A percentile compares a stretch with the other conserved stretches of the same genome.
Conservation (phyloP, 2,888 invertebrate species). For the Ectemnius lituratus region DNA sequence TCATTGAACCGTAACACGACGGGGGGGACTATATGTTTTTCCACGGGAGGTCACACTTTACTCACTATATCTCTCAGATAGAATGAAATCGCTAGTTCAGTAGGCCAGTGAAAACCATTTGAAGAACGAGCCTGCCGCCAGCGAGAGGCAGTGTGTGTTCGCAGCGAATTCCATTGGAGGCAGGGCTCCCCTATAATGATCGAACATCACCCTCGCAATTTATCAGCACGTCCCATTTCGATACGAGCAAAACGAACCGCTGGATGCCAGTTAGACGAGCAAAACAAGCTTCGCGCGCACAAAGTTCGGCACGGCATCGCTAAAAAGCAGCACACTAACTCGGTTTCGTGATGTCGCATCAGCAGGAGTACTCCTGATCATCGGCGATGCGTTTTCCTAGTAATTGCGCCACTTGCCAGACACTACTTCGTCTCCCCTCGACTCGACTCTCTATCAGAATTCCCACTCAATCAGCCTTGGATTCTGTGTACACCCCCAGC, state of each 20-base stretch:
- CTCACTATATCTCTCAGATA: conserved; percentile 16
- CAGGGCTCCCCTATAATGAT: conserved; percentile 5
- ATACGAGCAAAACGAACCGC: conserved; percentile 26
- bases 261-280: conserved; percentile 5
- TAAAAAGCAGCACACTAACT: conserved; percentile 40
- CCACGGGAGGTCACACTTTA: conserved; percentile 22
- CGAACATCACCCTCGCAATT: conserved; percentile 21
- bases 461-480: conserved; percentile 7
- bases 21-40: conserved; percentile 1
- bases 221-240: conserved; percentile 27
- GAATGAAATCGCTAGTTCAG: conserved; percentile 25
- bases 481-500: conserved; percentile 25
- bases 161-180: conserved; percentile 4
- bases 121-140: conserved; percentile 19
- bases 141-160: background rate
- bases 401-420: background rate
- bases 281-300: conserved; percentile 41
- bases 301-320: conserved; percentile 41
- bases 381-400: conserved; percentile 33
- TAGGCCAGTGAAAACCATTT: conserved; percentile 16
- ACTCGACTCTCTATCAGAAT: background rate
- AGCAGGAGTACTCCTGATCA: conserved; percentile 33
- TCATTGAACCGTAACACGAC: conserved; percentile 1
- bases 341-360: conserved; percentile 36
- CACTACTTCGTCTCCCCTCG: background rate